Conservation (phyloP, 2,797 vertebrate species). For the Peromyscus nudipes region DNA sequence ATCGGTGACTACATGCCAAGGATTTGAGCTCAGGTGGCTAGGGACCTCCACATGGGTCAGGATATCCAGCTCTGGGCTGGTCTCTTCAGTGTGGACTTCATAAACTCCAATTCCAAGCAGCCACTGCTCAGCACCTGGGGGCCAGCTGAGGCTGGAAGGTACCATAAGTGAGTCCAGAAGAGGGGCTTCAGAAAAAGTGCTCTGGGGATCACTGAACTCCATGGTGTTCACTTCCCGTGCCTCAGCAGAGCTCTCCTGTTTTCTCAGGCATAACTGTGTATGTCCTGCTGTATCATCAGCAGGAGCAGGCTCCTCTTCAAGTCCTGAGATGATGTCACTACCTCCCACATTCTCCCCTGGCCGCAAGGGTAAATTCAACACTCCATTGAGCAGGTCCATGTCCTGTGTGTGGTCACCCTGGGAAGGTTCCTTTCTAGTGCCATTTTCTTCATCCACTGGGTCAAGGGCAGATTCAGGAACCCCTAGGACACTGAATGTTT, state of each 20-base stretch:
- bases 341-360: background rate
- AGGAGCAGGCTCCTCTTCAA: background rate
- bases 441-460: slow-evolving; percentile 60
- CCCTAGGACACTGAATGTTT: slow-evolving; percentile 89
- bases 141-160: slow-evolving; percentile 57
- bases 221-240: background rate
- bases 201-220: slow-evolving; percentile 47
- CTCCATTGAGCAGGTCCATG: background rate
- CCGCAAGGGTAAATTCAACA: background rate
- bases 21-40: slow-evolving; percentile 43
- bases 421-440: slow-evolving; percentile 47
- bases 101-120: background rate
- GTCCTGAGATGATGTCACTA: slow-evolving; percentile 5
- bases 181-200: slow-evolving; percentile 62
- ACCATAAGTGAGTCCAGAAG: slow-evolving; percentile 12
- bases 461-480: slow-evolving; percentile 72
- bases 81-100: background rate
- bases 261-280: slow-evolving; percentile 46
- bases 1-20: slow-evolving; percentile 24
- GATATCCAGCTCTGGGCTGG: slow-evolving; percentile 14
- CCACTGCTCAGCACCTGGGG: slow-evolving; percentile 29
- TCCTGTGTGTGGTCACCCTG: slow-evolving; percentile 12
- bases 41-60: background rate
- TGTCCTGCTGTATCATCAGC: rapidly evolving
- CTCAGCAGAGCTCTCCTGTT: slow-evolving; percentile 41